These are phyloP conservation scores for Crax fasciolata DNA, from an alignment of 2,797 vertebrate genomes.

Conservation along the genomic window DNA sequence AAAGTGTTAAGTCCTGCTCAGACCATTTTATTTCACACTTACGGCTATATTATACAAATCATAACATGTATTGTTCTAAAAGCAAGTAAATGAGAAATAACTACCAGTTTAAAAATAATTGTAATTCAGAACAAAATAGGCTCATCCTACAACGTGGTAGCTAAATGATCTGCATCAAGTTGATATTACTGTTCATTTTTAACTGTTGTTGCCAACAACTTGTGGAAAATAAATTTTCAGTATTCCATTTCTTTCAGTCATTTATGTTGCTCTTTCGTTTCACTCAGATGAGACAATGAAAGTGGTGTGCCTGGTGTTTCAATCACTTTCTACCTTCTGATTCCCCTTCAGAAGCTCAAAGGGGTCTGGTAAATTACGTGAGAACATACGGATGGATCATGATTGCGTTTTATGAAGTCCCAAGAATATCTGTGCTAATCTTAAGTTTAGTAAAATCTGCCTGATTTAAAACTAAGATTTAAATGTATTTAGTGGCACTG, in stretches of 20 bases:
- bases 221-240: conserved; percentile 23
- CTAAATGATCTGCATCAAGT: neutral
- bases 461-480: neutral
- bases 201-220: neutral
- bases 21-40: conserved; percentile 43
- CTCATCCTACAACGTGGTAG: neutral
- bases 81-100: conserved; percentile 20
- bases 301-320: neutral
- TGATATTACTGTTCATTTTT: neutral
- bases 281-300: neutral
- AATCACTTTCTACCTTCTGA: neutral
- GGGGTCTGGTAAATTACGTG: neutral
- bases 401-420: neutral
- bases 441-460: neutral
- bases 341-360: neutral
- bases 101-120: neutral
- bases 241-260: neutral
- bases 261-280: neutral
- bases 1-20: neutral
- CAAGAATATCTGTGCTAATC: neutral
- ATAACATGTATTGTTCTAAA: neutral
- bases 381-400: neutral
- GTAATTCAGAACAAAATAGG: neutral
- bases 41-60: neutral
- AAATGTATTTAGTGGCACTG: neutral